Evolutionary conservation across 35 echinoderm and acorn worm species (phyloP), one percentile per base, ranked within the genome.

Genomic region (Anneissia japonica): DNA sequence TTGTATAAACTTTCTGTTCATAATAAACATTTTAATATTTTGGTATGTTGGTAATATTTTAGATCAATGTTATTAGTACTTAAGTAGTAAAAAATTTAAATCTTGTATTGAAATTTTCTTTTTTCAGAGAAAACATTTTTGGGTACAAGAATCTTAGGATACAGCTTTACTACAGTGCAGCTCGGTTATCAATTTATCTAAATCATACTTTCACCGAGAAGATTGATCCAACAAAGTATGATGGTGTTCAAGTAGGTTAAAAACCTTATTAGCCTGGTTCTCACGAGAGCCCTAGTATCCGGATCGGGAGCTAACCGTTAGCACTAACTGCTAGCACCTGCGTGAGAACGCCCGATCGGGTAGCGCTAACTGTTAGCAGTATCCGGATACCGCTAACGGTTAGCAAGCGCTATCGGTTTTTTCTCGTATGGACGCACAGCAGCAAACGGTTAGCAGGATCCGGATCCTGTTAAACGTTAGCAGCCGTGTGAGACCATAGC

Each of bases 101-200:
- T 12, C 17, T 26, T 55, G 1, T 23, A 29, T 33, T 72, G 21
- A 37, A 73, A 73, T 64, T 55, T 92, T 31, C 81, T 38, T 26
- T 29, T 91, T 82, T 23, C 55, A 97, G 94, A 93, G 94, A 97
- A 74, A 97, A 90, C 34, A 90, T 93, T 28, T 97, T 97, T 93
- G 94, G 94, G 32, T 97, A 97, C 91, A 97, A 88, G 74, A 88
- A 86, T 26, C 77, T 97, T 38, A 90, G 87, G 79, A 85, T 97
- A 33, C 91, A 97, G 84, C 73, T 97, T 75, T 93, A 81, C 74
- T 93, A 90, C 36, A 89, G 86, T 39, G 90, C 91, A 30, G 88
- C 74, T 2, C 87, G 74, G 46, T 88, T 97, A 26, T 81, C 82
- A 21, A 32, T 55, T 10, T 93, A 91, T 73, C 77, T 97, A 19